Base-by-base conservation (phyloP, 2,113 vertebrate genomes). In the Semnopithecus entellus region DNA sequence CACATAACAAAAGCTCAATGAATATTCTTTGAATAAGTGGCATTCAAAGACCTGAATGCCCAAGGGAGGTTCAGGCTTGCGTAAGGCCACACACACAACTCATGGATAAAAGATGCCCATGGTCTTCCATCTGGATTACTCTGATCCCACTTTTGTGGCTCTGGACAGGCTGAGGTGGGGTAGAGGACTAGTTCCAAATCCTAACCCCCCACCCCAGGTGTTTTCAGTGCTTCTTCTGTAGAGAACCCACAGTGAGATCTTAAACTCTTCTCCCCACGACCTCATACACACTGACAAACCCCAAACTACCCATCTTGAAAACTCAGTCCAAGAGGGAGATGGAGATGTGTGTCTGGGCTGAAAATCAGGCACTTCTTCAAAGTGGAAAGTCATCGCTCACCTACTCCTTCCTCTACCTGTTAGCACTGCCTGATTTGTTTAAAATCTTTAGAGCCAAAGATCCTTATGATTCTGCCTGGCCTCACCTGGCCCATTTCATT, bases 391-490 rank as follows among this genome's bases (percentile, higher is more conserved):
- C 27, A 68, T 2, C 11, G 30, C 14, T 61, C 48, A 38, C 17
- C 91, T 52, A 10, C 23, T 14, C 17, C 12, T 48, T 20, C 23
- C 20, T 76, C 76, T 10, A 57, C 78, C 55, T 23, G 13, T 16
- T 18, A 87, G 30, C 40, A 10, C 0, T 66, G 50, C 14, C 43
- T 78, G 61, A 61, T 73, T 64, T 35, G 25, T 73, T 59, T 50
- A 81, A 95, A 88, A 57, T 50, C 38, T 79, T 76, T 45, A 66
- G 45, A 84, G 81, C 43, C 48, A 23, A 75, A 40, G 55, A 43
- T 20, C 48, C 5, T 22, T 32, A 40, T 1, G 52, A 11, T 40
- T 61, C 52, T 6, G 30, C 22, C 50, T 61, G 43, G 20, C n/a
- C 66, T 32, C 14, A 13, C 8, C n/a, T 79, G 57, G 55, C 35